phyloP scores from a whole-genome alignment of 92 coral and sea anemone species.

The Plumapathes pennacea region DNA sequence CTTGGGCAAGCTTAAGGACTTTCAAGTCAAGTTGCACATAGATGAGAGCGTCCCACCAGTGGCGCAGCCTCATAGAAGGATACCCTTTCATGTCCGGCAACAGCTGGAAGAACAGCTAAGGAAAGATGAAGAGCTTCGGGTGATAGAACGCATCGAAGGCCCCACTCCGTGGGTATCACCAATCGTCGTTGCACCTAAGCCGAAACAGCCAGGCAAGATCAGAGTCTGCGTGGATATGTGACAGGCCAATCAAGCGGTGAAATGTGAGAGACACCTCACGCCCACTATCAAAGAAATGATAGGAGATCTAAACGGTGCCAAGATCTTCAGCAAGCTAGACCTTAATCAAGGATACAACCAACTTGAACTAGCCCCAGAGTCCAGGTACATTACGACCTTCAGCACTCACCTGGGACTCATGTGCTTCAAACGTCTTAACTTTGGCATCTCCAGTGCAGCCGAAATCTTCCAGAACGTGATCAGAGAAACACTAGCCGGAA shows the following conservation, averaged over 20 bases:
- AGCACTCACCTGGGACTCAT: constrained; percentile 54
- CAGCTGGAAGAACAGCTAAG: constrained; percentile 54
- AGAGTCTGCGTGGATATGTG: constrained; percentile 32
- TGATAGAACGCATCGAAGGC: constrained; percentile 38
- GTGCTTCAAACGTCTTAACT: constrained; percentile 53
- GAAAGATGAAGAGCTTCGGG: constrained; percentile 48
- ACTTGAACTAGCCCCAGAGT: constrained; percentile 57
- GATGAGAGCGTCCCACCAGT: constrained; percentile 41
- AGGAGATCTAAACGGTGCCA: constrained; percentile 31
- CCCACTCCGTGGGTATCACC: constrained; percentile 57
- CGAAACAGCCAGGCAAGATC: constrained; percentile 43
- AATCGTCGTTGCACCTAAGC: constrained; percentile 57
- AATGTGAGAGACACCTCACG: constrained; percentile 59
- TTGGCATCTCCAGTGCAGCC: constrained; percentile 56
- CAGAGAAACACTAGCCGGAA: constrained; percentile 56
- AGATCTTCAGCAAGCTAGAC: constrained; percentile 54
- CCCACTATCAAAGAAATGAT: constrained; percentile 39
- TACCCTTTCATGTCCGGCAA: constrained; percentile 48
- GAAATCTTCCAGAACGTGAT: constrained; percentile 61
- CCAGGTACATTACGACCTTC: constrained; percentile 66
- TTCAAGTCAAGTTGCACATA: constrained; percentile 36
- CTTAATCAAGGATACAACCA: constrained; percentile 73
- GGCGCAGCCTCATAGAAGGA: constrained; percentile 59
- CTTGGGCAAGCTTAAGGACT: constrained; percentile 36
- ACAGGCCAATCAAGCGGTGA: constrained; percentile 56